phyloP scores from a whole-genome alignment of 2,797 vertebrate genomes.

The Synaphobranchus kaupii region DNA sequence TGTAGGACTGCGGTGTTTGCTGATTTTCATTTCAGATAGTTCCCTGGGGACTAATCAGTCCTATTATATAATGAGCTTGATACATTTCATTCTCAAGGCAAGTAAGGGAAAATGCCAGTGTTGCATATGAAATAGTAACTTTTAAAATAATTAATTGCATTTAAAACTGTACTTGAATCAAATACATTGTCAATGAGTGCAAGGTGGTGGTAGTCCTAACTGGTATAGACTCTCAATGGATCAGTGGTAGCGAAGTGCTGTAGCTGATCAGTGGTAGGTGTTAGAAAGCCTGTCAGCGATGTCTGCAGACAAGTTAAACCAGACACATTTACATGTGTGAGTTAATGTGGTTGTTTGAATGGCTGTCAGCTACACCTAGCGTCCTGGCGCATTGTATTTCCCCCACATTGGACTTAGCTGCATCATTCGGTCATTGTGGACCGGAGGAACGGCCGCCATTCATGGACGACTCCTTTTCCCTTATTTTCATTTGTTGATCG shows the following conservation, averaged over 20 bases:
- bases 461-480: no score
- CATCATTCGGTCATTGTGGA: no score
- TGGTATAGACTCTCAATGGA: not conserved
- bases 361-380: no score
- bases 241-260: not conserved
- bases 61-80: conserved; percentile 1
- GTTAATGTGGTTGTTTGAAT: no score
- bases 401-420: no score
- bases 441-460: no score
- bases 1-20: not conserved
- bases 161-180: not conserved
- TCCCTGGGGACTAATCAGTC: conserved; percentile 1
- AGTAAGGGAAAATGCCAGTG: not conserved
- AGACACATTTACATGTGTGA: no score
- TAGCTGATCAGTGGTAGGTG: not conserved
- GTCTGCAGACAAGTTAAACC: no score
- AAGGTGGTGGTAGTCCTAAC: no score
- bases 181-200: not conserved
- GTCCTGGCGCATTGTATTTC: no score
- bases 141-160: not conserved
- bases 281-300: no score
- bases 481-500: no score
- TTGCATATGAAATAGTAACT: not conserved
- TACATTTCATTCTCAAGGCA: not conserved
- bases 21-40: not conserved